Base-by-base conservation (phyloP, 1,140 invertebrate species). In the Drosophila arawakana region DNA sequence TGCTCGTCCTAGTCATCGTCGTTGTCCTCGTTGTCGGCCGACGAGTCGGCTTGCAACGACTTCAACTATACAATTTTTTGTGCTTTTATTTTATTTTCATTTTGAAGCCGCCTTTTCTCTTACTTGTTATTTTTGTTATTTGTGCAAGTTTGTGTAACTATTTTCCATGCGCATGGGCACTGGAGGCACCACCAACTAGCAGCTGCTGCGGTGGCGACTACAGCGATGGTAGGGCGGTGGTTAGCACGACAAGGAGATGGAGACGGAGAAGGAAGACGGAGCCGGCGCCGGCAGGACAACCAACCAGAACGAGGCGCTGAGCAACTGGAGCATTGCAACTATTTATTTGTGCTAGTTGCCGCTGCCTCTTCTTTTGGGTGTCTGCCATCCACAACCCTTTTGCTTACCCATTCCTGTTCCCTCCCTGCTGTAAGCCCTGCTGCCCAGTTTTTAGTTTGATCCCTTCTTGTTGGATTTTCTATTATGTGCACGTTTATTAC, bases 81-180 rank as follows among this genome's bases (percentile, higher is more conserved):
- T 70, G 57, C 49, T 63, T 77, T 54, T 61, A 35, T 73, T 46
- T 70, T 59, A 57, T 65, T 69, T 81, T 65, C 55, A 44, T 76
- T 79, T 55, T 50, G 50, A 54, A 52, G 67, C 74, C 81, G 68
- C 50, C 25, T 13, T 78, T 70, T 73, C 49, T 59, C 43, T 52
- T 34, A 65, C 61, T 47, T 3, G 0, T 46, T 46, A 37, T 46
- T 39, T 15, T 15, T 15, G 15, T 15, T 15, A 15, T 15, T 15
- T 50, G 62, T 85, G 72, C 78, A 79, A 85, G 78, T 89, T 90
- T 89, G 81, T 89, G 85, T 80, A 80, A 84, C 85, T 89, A 89
- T 89, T 89, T 89, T 89, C 85, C 84, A 90, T 89, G 84, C 84
- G 84, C 84, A 89, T 89, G 84, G 84, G 84, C 84, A 89, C 78